phyloP scores from a whole-genome alignment of 2,113 vertebrate genomes.

The Poeciliopsis prolifica region DNA sequence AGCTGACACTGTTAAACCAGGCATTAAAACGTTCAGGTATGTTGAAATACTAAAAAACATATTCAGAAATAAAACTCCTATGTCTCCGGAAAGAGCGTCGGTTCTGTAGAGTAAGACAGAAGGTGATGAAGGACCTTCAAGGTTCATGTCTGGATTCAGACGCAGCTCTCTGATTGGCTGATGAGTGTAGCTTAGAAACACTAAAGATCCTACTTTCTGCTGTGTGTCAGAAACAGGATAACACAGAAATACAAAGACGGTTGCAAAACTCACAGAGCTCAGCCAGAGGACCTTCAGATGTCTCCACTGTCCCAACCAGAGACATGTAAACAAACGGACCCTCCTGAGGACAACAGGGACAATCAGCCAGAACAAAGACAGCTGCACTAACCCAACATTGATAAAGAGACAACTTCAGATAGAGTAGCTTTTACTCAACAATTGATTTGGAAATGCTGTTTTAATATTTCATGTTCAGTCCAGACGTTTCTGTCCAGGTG shows the following conservation, averaged over 20 bases:
- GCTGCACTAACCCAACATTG: not conserved
- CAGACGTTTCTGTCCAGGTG: too few species aligned
- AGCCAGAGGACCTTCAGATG: constrained; percentile 80
- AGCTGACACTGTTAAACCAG: not conserved
- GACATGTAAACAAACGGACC: constrained; percentile 85
- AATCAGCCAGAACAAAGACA: not conserved
- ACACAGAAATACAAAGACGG: not conserved
- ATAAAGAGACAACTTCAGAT: not conserved
- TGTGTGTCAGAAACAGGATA: not conserved
- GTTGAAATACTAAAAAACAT: too few species aligned
- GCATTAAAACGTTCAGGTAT: too few species aligned
- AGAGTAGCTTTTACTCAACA: too few species aligned
- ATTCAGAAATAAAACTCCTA: too few species aligned
- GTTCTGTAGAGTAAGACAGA: not conserved
- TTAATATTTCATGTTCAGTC: too few species aligned
- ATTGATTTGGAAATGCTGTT: too few species aligned
- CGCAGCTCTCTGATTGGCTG: not conserved
- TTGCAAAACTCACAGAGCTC: constrained; percentile 76
- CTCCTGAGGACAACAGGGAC: constrained; percentile 37
- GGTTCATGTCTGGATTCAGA: too few species aligned
- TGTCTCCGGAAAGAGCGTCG: too few species aligned
- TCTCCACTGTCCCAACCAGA: constrained; percentile 79
- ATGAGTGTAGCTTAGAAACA: not conserved
- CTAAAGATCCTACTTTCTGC: too few species aligned
- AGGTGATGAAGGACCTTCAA: too few species aligned